A percentile compares a stretch with the other conserved stretches of the same genome.
Conservation (phyloP, 2,888 invertebrate species). For the Cylloceria caligata region DNA sequence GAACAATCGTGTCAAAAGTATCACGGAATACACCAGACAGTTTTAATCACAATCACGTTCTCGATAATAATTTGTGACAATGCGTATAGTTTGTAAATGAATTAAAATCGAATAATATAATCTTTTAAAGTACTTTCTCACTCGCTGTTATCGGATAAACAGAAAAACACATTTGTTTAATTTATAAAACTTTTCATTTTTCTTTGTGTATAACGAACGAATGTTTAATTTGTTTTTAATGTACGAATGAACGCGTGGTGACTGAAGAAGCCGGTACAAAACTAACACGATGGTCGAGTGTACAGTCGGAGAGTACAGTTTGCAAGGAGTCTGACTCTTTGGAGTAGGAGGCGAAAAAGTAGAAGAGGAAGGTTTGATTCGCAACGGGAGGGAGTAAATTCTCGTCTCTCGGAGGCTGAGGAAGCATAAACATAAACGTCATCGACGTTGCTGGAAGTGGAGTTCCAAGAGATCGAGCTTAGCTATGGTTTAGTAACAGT, state of each 20-base stretch:
- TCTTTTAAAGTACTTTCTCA: too few species aligned
- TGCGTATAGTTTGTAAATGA: too few species aligned
- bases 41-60: too few species aligned
- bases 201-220: not conserved
- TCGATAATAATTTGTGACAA: too few species aligned
- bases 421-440: constrained; percentile 39
- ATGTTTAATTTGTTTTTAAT: not conserved
- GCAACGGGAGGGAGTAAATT: constrained; percentile 19
- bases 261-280: constrained; percentile 38
- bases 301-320: constrained; percentile 22
- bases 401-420: constrained; percentile 8
- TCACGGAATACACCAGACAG: too few species aligned
- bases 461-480: constrained; percentile 40
- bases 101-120: too few species aligned
- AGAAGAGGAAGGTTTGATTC: constrained; percentile 1
- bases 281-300: constrained; percentile 36
- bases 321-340: not conserved
- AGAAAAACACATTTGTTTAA: not conserved
- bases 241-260: constrained; percentile 38
- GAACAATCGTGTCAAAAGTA: too few species aligned
- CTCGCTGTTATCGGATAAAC: not conserved
- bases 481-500: not conserved
- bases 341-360: constrained; percentile 16
- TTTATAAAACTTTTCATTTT: not conserved
- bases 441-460: constrained; percentile 52